These are phyloP conservation scores for Petroica traversi DNA, from an alignment of 2,113 vertebrate species.

Conservation along the genomic window DNA sequence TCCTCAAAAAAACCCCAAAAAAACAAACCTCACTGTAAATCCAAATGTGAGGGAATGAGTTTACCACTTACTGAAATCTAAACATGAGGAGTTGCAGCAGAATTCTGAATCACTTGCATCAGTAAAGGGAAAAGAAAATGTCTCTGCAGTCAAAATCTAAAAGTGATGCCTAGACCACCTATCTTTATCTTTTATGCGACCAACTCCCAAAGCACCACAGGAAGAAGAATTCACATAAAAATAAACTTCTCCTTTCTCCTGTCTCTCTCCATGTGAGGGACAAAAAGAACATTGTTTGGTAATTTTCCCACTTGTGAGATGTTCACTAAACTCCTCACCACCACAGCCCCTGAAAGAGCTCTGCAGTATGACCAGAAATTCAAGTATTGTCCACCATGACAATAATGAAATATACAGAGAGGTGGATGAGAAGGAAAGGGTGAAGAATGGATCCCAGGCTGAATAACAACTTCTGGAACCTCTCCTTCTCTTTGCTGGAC, in stretches of 20 bases:
- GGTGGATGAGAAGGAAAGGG: not conserved
- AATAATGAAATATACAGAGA: not conserved
- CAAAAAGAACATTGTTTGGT: not conserved
- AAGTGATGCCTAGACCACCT: not conserved
- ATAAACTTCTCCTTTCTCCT: not conserved
- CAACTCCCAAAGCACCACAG: not conserved
- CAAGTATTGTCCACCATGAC: not conserved
- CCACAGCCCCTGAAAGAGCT: not conserved
- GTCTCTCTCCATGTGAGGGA: not conserved
- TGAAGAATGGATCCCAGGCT: not conserved
- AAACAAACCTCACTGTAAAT: not conserved
- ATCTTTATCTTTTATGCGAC: not conserved
- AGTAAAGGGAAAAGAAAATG: not conserved
- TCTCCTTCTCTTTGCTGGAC: slow-evolving; percentile 22
- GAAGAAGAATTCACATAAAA: not conserved
- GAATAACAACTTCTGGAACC: slow-evolving; percentile 3
- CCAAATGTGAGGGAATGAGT: not conserved
- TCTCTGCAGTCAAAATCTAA: not conserved
- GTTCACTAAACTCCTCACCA: not conserved
- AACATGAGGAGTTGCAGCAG: not conserved
- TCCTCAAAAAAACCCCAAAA: not conserved
- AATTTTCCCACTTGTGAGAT: not conserved
- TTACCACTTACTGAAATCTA: not conserved
- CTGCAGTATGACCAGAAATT: not conserved
- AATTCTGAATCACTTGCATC: not conserved